Evolutionary conservation across 2,113 vertebrate species (phyloP).

Genomic region (Prionailurus viverrinus): DNA sequence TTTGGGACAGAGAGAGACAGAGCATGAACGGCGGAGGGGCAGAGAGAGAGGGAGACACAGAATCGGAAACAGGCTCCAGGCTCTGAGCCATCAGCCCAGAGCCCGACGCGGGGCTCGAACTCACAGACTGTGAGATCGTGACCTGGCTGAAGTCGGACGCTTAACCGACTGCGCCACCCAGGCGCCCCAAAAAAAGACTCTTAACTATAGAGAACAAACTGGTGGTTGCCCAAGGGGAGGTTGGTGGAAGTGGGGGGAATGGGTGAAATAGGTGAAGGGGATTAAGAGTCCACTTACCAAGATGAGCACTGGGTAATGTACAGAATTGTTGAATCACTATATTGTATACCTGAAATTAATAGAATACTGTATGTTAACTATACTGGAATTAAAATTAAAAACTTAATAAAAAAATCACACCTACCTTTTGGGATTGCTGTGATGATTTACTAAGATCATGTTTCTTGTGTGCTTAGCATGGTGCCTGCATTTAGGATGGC

Average conservation of each 20-base stretch:
- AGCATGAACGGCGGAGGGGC: too few species aligned
- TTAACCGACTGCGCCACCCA: too few species aligned
- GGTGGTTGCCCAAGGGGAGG: neutral
- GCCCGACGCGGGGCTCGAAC: too few species aligned
- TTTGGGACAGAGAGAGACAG: too few species aligned
- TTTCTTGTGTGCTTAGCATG: neutral
- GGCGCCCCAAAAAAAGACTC: neutral
- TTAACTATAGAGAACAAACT: neutral
- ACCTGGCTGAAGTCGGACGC: too few species aligned
- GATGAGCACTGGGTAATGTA: neutral
- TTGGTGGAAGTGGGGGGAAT: neutral
- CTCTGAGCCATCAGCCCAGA: too few species aligned
- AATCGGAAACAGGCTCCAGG: too few species aligned
- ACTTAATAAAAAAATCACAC: neutral
- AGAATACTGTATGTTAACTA: neutral
- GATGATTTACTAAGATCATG: neutral
- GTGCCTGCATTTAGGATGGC: too few species aligned
- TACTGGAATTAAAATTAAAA: neutral
- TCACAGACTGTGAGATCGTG: too few species aligned
- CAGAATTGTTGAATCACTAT: neutral
- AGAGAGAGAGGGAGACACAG: too few species aligned
- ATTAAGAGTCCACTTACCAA: neutral
- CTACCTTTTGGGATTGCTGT: neutral
- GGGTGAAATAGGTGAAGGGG: neutral
- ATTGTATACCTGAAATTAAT: neutral